Conservation (phyloP, 2,797 vertebrate species). For the Avahi laniger region DNA sequence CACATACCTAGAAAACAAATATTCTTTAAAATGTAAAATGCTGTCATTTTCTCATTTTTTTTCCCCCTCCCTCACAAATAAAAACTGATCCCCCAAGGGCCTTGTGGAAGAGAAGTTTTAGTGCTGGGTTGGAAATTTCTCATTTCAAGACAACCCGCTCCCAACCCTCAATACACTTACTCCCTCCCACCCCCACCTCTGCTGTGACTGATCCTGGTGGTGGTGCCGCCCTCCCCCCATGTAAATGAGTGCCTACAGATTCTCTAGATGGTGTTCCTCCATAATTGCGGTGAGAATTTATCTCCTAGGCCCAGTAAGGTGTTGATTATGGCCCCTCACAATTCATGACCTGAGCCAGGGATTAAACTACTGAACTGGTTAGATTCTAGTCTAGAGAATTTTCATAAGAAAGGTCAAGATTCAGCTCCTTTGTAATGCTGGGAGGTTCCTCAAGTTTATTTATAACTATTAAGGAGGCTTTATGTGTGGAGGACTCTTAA, state of each 20-base stretch:
- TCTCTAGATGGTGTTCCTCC: not conserved
- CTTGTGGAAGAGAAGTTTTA: constrained; percentile 21
- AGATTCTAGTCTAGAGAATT: not conserved
- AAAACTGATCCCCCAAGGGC: not conserved
- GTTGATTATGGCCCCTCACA: not conserved
- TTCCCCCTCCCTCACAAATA: not conserved
- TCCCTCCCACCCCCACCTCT: not conserved
- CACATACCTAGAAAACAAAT: constrained; percentile 28
- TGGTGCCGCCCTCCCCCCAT: not conserved
- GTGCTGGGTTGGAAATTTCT: not conserved
- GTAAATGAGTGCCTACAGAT: not conserved
- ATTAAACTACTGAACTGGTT: not conserved
- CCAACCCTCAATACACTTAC: not conserved
- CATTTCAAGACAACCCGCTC: not conserved
- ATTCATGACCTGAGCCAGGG: not conserved
- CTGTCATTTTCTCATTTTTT: constrained; percentile 10
- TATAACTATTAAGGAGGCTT: not conserved
- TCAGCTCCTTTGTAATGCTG: not conserved
- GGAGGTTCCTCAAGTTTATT: not conserved
- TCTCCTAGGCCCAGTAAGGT: not conserved
- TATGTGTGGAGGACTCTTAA: not conserved
- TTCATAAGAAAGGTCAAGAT: constrained; percentile 25
- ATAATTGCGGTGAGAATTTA: not conserved
- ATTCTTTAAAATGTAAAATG: constrained; percentile 23
- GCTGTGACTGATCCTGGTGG: not conserved